These are phyloP conservation scores for Chiloscyllium plagiosum DNA, from an alignment of 2,113 vertebrate species.

Conservation along the genomic window DNA sequence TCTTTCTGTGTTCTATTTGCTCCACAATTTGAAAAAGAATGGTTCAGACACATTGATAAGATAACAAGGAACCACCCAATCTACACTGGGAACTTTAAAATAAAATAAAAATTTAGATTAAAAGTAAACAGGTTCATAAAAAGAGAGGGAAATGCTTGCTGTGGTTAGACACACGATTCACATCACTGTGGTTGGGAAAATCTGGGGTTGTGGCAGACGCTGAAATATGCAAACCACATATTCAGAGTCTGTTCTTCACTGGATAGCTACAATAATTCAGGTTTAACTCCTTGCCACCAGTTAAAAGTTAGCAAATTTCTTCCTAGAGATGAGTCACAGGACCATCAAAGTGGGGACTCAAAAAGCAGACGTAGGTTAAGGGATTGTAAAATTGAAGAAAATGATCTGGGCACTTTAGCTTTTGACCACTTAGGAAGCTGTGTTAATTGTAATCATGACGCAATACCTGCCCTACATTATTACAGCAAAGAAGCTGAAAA, in stretches of 20 bases:
- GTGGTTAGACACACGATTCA: background rate
- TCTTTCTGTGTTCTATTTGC: background rate
- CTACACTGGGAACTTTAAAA: background rate
- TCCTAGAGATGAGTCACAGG: background rate
- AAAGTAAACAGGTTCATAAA: slow-evolving; percentile 10
- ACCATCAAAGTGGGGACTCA: background rate
- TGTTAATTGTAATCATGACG: background rate
- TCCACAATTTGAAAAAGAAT: background rate
- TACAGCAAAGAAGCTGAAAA: background rate
- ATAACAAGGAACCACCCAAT: background rate
- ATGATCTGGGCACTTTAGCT: background rate
- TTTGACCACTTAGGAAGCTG: background rate
- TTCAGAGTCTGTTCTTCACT: background rate
- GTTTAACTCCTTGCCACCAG: background rate
- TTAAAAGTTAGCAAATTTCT: background rate
- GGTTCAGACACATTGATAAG: background rate
- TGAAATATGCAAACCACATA: slow-evolving; percentile 18
- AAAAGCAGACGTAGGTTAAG: background rate
- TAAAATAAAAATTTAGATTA: background rate
- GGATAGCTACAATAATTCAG: background rate
- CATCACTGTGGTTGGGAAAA: background rate
- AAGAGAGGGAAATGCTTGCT: background rate
- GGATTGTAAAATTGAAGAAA: background rate
- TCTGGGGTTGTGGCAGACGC: slow-evolving; percentile 4
- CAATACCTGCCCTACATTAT: background rate